Conservation (phyloP, 23 tunicate species). For the Styela plicata region DNA sequence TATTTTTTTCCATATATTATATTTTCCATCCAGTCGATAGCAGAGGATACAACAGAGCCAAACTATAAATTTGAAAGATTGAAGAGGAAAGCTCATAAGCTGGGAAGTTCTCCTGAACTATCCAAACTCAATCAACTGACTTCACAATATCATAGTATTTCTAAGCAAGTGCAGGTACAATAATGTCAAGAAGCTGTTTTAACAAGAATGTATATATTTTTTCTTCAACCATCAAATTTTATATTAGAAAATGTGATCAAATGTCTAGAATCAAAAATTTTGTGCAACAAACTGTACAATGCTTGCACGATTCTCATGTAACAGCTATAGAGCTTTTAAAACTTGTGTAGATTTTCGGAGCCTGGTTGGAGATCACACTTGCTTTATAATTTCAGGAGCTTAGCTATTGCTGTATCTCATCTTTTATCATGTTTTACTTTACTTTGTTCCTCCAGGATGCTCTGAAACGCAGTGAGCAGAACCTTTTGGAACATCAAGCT, state of each 20-base stretch:
- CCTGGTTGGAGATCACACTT: too few species aligned
- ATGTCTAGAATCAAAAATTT: too few species aligned
- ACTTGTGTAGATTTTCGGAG: too few species aligned
- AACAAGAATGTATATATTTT: too few species aligned
- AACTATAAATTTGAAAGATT: slow-evolving; percentile 84
- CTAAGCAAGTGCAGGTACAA: slow-evolving; percentile 73
- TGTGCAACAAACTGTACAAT: too few species aligned
- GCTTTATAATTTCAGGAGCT: too few species aligned
- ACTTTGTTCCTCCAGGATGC: slow-evolving; percentile 31
- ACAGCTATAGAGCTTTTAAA: too few species aligned
- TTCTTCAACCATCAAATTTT: too few species aligned
- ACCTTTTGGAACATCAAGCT: slow-evolving; percentile 54
- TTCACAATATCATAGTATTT: slow-evolving; percentile 65
- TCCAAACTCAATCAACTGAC: slow-evolving; percentile 57
- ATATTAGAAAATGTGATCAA: too few species aligned
- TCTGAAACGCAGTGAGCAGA: slow-evolving; percentile 62
- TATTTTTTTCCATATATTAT: not conserved
- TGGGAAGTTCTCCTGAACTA: slow-evolving; percentile 56
- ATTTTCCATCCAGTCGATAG: slow-evolving; percentile 49
- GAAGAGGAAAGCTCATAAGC: slow-evolving; percentile 87
- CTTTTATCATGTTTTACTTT: not conserved
- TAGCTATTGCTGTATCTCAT: too few species aligned
- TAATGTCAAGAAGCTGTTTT: too few species aligned
- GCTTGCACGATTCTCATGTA: too few species aligned
- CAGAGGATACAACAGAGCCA: slow-evolving; percentile 80